Base-by-base conservation (phyloP, 1,140 invertebrate genomes). In the Sarcophaga peregrina region DNA sequence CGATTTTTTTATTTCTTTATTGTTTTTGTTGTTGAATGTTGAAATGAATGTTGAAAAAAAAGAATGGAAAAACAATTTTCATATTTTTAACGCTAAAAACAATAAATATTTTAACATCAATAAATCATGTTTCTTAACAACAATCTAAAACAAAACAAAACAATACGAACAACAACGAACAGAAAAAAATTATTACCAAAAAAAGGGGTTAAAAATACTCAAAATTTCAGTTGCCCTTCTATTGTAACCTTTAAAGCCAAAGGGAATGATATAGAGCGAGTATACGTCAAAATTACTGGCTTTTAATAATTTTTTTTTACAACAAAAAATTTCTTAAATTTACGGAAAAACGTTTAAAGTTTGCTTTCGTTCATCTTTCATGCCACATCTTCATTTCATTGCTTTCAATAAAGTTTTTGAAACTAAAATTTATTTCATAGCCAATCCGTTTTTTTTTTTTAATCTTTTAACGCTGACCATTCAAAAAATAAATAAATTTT, bases 41-140 rank as follows among this genome's bases (percentile, higher is more conserved):
- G 58, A 68, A 10, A n/a, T 46, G 45, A 50, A 50, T 1, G 17
- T n/a, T n/a, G n/a, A 10, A 81, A 47, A 47, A 82, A 17, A 47
- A 54, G 48, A 82, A 72, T 62, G 46, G 15, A 48, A 73, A 73
- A 73, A 73, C 52, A 73, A 82, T 81, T 81, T 81, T 81, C 58
- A 81, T 81, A 81, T 81, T 81, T 81, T 37, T 58, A 62, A 81
- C 80, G 83, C 83, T 81, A 85, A 87, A 87, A 87, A 89, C 87
- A 88, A 89, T 88, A 89, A 89, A 89, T 89, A 89, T 89, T 89
- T 89, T 84, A 86, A 85, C 88, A 87, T 87, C 87, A 89, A 89
- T 89, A 89, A 89, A 89, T 89, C 88, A 89, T 89, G 87, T 83
- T 83, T 83, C 25, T 37, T 83, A 68, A 54, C n/a, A 76, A 25